Percentiles rank a stretch among this genome's conserved stretches.
Conservation (phyloP, 2,113 vertebrate genomes). For the Copsychus sechellarum region DNA sequence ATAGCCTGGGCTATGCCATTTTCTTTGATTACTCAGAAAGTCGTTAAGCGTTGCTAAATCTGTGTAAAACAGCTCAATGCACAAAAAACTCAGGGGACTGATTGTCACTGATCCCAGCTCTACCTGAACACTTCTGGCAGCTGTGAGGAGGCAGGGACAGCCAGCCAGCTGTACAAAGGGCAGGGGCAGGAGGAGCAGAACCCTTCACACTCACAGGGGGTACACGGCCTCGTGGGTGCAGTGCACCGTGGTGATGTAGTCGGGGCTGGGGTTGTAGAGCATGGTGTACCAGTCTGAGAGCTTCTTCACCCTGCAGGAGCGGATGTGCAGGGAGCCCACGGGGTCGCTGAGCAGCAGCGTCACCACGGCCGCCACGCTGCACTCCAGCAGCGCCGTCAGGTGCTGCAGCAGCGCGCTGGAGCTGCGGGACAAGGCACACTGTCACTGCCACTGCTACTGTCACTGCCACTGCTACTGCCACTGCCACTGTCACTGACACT, state of each 20-base stretch:
- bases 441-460: neutral
- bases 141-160: neutral
- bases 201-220: conserved; percentile 82
- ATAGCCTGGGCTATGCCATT: neutral
- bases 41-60: neutral
- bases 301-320: conserved; percentile 89
- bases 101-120: rapidly evolving
- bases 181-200: neutral
- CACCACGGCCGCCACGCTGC: conserved; percentile 80
- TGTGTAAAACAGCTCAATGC: rapidly evolving
- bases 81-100: rapidly evolving
- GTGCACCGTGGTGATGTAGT: conserved; percentile 93
- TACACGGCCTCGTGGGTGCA: conserved; percentile 98
- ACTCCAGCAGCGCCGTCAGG: conserved; percentile 88
- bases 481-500: no score
- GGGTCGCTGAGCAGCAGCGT: conserved; percentile 91
- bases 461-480: no score
- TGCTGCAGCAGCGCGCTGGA: conserved; percentile 94
- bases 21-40: neutral
- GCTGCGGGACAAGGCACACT: conserved; percentile 37
- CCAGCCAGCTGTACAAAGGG: neutral
- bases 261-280: conserved; percentile 97
- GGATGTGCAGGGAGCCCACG: conserved; percentile 80
- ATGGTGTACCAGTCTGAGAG: conserved; percentile 99
- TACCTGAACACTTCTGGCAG: neutral